These are phyloP conservation scores for Colistium nudipinnis DNA, from an alignment of 2,113 vertebrate genomes.

Conservation along the genomic window DNA sequence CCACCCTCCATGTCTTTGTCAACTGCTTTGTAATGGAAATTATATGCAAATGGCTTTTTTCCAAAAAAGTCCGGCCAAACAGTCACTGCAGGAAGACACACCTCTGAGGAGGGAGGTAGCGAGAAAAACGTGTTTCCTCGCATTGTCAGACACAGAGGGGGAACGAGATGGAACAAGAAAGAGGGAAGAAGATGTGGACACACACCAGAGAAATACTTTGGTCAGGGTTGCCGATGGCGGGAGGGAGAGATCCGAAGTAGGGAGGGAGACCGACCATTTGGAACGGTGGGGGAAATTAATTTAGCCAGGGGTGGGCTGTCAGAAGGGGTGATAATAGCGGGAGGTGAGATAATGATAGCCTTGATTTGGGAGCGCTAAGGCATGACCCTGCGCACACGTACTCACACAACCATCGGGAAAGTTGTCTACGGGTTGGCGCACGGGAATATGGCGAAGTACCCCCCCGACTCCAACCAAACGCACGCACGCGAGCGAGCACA, in stretches of 20 bases:
- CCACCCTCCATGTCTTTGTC: constrained; percentile 60
- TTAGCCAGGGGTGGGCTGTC: constrained; percentile 75
- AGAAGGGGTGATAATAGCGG: constrained; percentile 70
- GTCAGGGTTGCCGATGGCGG: constrained; percentile 58
- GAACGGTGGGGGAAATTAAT: constrained; percentile 75
- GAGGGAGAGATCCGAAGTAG: constrained; percentile 37
- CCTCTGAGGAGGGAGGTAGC: constrained; percentile 32
- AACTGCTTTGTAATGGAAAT: constrained; percentile 71
- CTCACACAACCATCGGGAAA: background rate
- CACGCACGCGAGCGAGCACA: constrained; percentile 15
- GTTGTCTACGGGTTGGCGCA: constrained; percentile 6
- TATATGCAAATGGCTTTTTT: constrained; percentile 64
- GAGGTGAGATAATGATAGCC: constrained; percentile 73
- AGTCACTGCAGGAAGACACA: constrained; percentile 42
- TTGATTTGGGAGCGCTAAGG: constrained; percentile 62
- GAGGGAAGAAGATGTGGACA: constrained; percentile 22
- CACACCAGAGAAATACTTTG: constrained; percentile 58
- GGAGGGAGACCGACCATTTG: constrained; percentile 38
- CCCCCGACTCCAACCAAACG: too few relatives aligned
- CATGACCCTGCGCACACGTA: constrained; percentile 31
- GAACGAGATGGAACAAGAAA: constrained; percentile 10
- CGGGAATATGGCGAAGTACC: constrained; percentile 20
- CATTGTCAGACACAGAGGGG: constrained; percentile 34
- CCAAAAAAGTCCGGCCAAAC: constrained; percentile 47
- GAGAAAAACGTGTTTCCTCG: constrained; percentile 29